Evolutionary conservation across 2,888 invertebrate species (phyloP), one percentile per base, ranked within the genome.

Genomic region (Hyles lineata): DNA sequence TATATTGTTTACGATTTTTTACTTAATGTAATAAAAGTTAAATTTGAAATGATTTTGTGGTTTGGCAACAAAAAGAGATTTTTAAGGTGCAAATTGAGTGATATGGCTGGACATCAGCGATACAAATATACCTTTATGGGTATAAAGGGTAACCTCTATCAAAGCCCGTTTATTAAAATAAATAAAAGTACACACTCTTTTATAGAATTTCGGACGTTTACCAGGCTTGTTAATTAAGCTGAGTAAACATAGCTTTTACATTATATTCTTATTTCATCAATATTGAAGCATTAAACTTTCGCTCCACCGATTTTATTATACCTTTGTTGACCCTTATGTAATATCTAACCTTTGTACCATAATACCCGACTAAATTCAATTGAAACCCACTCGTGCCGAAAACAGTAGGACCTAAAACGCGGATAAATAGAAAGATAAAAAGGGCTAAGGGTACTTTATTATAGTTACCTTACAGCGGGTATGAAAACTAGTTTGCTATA

Each of bases 291-390:
- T 55, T 67, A 43, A 43, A 43, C 43, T 67, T 23, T 23, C n/a
- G 43, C 67, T 67, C 23, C 0, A 50, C 50, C 17, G n/a, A 7
- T 50, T 67, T 67, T 17, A 67, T 35, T 62, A 35, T 63, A 43
- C 21, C 55, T 55, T 55, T 43, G 43, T 43, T 63, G 63, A 63
- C 63, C 43, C 21, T 63, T 63, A 19, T 63, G 43, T 43, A n/a
- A 63, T 60, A 25, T 60, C 55, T 55, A 55, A 43, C 21, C 63
- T 35, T 63, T 63, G 21, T 15, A 43, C n/a, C 63, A 23, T 60
- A 25, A 63, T 43, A 63, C 63, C 43, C 63, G 23, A 67, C 67
- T 67, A 67, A 67, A 67, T 67, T 50, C 21, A 50, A 67, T 50
- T 50, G 67, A 67, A 67, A 67, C 50, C 43, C 67, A 67, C 23